Percentiles rank a stretch among this genome's conserved stretches.
Conservation (phyloP, 2,113 vertebrate species). For the Phalacrocorax carbo region DNA sequence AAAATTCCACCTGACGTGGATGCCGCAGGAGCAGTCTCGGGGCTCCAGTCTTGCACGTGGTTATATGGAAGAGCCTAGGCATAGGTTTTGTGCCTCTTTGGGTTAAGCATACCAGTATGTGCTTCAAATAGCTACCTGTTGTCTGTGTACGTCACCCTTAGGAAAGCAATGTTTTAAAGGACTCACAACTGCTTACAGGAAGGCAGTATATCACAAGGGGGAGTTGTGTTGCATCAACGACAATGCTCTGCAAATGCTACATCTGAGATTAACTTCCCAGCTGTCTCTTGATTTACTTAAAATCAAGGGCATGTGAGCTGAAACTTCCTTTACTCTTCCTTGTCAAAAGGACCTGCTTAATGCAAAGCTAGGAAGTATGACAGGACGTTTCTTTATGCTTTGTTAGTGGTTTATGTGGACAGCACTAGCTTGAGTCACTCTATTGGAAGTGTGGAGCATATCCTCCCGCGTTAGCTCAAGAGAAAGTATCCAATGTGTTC, state of each 20-base stretch:
- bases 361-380: background rate
- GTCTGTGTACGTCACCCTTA: background rate
- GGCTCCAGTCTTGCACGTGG: background rate
- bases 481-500: background rate
- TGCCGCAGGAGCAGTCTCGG: background rate
- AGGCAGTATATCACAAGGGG: background rate
- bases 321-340: slow-evolving; percentile 19
- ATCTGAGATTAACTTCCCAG: background rate
- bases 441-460: background rate
- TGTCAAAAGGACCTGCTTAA: background rate
- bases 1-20: background rate
- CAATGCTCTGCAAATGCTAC: background rate
- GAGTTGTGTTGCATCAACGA: background rate
- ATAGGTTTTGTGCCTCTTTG: background rate
- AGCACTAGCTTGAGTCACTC: background rate
- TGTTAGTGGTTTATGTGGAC: background rate
- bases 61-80: background rate
- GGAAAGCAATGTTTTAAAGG: background rate
- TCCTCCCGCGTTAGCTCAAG: background rate
- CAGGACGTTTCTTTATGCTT: background rate
- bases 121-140: background rate
- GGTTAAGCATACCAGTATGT: background rate
- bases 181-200: background rate
- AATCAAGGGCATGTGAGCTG: background rate
- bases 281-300: background rate